phyloP scores from a whole-genome alignment of 2,113 vertebrate species.

The Chauna torquata region DNA sequence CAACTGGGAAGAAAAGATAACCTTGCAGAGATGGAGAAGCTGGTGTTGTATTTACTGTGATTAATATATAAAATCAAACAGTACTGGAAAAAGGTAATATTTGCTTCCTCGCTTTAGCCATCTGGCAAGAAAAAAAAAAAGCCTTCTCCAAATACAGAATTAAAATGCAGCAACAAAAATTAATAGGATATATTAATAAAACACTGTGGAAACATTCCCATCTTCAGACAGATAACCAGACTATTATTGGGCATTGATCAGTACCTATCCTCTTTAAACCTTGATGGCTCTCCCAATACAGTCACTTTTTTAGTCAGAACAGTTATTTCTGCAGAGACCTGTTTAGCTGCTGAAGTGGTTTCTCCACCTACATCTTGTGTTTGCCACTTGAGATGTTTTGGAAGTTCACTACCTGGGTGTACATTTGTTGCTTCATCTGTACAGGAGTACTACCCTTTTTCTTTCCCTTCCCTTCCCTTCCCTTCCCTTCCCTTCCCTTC shows the following conservation, averaged over 20 bases:
- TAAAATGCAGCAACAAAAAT: neutral
- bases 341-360: neutral
- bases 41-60: neutral
- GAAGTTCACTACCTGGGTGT: neutral
- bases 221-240: neutral
- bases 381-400: constrained; percentile 3
- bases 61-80: neutral
- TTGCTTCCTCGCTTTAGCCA: neutral
- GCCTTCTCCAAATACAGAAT: neutral
- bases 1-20: neutral
- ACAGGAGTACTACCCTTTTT: neutral
- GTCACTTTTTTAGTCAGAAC: neutral
- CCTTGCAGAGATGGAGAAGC: neutral
- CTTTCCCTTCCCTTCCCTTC: neutral
- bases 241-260: neutral
- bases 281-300: neutral
- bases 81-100: neutral
- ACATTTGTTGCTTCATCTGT: neutral
- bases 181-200: neutral
- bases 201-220: neutral
- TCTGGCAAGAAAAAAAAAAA: neutral
- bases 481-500: neutral
- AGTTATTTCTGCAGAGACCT: neutral
- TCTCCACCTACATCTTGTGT: neutral
- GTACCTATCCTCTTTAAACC: neutral